Evolutionary conservation across 2,797 vertebrate species (phyloP).

Genomic region (Pantherophis alleghaniensis): DNA sequence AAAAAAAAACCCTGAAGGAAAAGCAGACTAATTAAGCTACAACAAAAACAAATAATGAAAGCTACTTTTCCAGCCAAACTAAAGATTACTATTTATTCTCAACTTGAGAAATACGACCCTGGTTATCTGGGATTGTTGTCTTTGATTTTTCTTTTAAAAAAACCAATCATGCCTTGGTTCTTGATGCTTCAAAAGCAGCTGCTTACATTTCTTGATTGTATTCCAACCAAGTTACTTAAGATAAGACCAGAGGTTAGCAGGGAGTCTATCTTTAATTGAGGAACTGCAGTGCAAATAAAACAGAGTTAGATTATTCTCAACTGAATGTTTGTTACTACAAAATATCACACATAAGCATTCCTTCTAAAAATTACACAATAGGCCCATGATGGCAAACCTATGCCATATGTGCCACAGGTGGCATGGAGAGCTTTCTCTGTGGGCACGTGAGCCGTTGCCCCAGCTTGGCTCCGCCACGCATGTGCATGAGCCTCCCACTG

Average conservation of each 20-base stretch:
- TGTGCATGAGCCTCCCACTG: no score
- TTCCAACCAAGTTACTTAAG: slow-evolving; percentile 22
- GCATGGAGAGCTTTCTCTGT: no score
- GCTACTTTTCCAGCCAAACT: slow-evolving; percentile 28
- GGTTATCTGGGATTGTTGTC: slow-evolving; percentile 72
- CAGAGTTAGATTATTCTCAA: neutral
- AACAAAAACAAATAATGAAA: slow-evolving; percentile 29
- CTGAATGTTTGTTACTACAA: neutral
- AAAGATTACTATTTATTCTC: slow-evolving; percentile 42
- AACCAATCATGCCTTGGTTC: slow-evolving; percentile 57
- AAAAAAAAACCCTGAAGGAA: slow-evolving; percentile 12
- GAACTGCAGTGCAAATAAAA: neutral
- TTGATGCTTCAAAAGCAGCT: slow-evolving; percentile 53
- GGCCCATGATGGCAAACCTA: no score
- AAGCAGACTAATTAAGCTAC: slow-evolving; percentile 40
- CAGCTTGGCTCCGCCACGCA: no score
- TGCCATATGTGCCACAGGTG: no score
- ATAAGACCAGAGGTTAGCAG: neutral
- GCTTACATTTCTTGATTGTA: slow-evolving; percentile 56
- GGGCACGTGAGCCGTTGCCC: no score
- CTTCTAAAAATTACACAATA: neutral
- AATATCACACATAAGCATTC: neutral
- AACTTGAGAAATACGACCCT: slow-evolving; percentile 42
- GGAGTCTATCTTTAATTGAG: neutral
- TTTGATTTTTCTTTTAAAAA: slow-evolving; percentile 29